A percentile compares a stretch with the other conserved stretches of the same genome.
Evolutionary conservation across 2,888 invertebrate species (phyloP).

Genomic region (Protodeltote pygarga): DNA sequence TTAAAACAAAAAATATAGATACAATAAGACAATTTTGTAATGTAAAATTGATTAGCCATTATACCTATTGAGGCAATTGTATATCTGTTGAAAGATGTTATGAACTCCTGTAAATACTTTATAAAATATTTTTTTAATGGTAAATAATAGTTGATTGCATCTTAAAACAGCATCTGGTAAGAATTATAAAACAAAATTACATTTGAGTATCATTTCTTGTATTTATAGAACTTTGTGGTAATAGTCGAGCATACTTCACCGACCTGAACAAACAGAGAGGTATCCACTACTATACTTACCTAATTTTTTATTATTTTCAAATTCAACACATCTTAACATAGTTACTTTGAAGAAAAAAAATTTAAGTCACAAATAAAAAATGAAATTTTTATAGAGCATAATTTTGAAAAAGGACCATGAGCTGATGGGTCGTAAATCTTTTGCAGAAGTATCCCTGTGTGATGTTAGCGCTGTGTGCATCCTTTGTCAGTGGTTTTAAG

Average conservation of each 20-base stretch:
- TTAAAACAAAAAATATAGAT: too few relatives aligned
- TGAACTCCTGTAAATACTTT: too few relatives aligned
- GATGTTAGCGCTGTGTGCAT: constrained; percentile 89
- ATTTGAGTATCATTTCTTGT: constrained; percentile 87
- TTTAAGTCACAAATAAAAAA: constrained; percentile 29
- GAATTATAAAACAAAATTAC: constrained; percentile 77
- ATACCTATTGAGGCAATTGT: constrained; percentile 7
- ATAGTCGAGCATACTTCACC: constrained; percentile 88
- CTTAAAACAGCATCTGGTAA: constrained; percentile 68
- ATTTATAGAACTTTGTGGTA: constrained; percentile 89
- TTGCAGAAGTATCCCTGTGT: constrained; percentile 92
- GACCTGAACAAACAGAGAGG: constrained; percentile 87
- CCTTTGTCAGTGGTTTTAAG: constrained; percentile 87
- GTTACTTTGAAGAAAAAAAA: constrained; percentile 44
- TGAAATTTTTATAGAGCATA: constrained; percentile 60
- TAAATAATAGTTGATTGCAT: constrained; percentile 52
- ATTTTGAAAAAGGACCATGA: constrained; percentile 75
- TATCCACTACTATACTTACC: constrained; percentile 85
- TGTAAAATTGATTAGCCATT: constrained; percentile 1
- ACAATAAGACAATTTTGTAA: not conserved
- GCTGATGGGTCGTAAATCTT: constrained; percentile 92
- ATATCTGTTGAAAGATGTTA: constrained; percentile 48
- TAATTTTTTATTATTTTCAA: constrained; percentile 67
- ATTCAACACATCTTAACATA: constrained; percentile 58
- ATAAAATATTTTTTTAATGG: not conserved